Conservation (phyloP, 2,797 vertebrate genomes). For the Acridotheres tristis region DNA sequence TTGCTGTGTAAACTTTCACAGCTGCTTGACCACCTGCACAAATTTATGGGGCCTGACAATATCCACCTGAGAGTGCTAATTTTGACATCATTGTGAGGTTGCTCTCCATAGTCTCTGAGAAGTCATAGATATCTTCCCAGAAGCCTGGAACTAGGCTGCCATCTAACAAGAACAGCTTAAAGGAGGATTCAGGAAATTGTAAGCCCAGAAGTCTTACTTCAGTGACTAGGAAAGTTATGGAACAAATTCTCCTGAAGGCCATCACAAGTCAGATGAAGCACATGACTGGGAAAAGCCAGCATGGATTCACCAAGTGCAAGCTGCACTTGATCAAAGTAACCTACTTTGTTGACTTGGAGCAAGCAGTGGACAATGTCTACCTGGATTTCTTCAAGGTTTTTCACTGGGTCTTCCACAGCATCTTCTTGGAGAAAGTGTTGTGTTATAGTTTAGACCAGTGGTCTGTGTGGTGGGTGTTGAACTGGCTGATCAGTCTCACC, state of each 20-base stretch:
- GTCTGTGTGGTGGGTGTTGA: neutral
- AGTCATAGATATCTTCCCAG: neutral
- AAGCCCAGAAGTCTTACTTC: neutral
- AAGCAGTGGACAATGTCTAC: neutral
- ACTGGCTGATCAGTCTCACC: neutral
- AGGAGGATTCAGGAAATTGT: neutral
- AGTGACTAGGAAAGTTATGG: neutral
- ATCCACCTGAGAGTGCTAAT: neutral
- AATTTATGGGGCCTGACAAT: neutral
- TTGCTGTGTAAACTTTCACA: neutral
- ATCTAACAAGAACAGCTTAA: neutral
- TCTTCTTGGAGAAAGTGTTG: neutral
- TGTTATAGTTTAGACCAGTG: neutral
- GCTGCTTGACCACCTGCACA: neutral
- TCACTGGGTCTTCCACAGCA: neutral
- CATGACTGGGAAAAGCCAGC: neutral
- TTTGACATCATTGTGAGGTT: neutral
- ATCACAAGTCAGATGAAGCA: neutral
- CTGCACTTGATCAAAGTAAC: neutral
- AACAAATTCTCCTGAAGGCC: neutral
- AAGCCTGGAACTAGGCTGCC: neutral
- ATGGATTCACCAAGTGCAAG: neutral
- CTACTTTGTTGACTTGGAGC: neutral
- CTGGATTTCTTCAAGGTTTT: neutral
- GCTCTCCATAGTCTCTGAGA: neutral